Base-by-base conservation (phyloP, 2,888 invertebrate genomes). In the Netelia melanura region DNA sequence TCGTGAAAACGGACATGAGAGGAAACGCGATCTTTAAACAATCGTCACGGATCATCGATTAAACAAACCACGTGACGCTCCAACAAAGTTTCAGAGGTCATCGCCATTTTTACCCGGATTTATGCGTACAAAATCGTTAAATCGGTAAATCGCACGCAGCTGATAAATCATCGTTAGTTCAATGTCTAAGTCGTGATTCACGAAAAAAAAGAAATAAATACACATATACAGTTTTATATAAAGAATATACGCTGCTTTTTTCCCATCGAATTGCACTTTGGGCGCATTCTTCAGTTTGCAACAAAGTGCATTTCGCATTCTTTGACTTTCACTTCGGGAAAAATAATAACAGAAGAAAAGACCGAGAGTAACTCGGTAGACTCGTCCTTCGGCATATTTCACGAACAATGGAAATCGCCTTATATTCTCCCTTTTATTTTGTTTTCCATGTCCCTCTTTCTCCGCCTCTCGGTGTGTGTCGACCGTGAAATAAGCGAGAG, bases 161-260 rank as follows among this genome's bases (percentile, higher is more conserved):
- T 84, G 58, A 25, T 87, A 86, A 87, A 87, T 87, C 86, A 86
- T 88, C 75, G 83, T 76, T 86, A 84, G 17, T 64, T 48, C 70
- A 23, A 64, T 23, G 64, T 44, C 70, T 71, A 11, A 2, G 10
- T 25, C 38, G 6, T 9, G 10, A 77, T 74, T 30, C 44, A 14
- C 9, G 14, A 48, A 48, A 48, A 48, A 11, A 48, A 48, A 48
- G 11, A 14, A 48, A 48, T 48, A 11, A 48, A 48, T 25, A 52
- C 52, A 11, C n/a, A 14, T 30, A 30, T 30, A 30, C 30, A 30
- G 0, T 30, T 5, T 30, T 30, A 30, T 30, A 30, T 30, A 30
- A 30, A 30, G 5, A 30, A 48, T 11, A 48, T 10, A 0, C 48
- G 3, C 48, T 17, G 25, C 1, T 48, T 62, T 25, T 52, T 21